Evolutionary conservation across 2,888 invertebrate genomes (phyloP).

Genomic region (Agelastica alni): DNA sequence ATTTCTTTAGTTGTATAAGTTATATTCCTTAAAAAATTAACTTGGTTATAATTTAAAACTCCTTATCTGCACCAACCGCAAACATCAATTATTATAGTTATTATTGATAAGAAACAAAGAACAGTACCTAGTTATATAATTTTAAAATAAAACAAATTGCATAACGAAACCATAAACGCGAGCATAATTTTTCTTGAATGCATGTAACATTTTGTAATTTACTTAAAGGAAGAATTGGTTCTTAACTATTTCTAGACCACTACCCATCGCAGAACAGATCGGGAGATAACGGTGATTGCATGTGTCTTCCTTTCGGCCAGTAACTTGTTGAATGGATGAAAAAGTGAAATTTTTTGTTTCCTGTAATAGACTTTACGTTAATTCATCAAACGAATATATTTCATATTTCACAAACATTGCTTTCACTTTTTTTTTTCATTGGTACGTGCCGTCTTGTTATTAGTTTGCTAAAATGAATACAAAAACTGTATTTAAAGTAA

Average conservation of each 20-base stretch:
- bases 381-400: neutral
- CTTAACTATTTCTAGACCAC: constrained; percentile 36
- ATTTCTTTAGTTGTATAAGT: too few relatives aligned
- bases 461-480: too few relatives aligned
- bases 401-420: neutral
- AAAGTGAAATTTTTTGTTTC: constrained; percentile 11
- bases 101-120: too few relatives aligned
- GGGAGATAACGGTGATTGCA: constrained; percentile 36
- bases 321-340: neutral
- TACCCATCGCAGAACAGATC: constrained; percentile 36
- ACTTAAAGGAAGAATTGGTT: constrained; percentile 19
- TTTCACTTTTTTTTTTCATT: neutral
- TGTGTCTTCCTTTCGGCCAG: constrained; percentile 13
- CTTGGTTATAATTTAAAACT: too few relatives aligned
- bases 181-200: constrained; percentile 13
- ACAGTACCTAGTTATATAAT: too few relatives aligned
- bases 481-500: too few relatives aligned
- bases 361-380: neutral
- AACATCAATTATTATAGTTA: too few relatives aligned
- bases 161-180: too few relatives aligned
- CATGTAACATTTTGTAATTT: constrained; percentile 5
- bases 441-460: too few relatives aligned
- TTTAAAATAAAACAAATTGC: too few relatives aligned
- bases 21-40: too few relatives aligned
- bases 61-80: too few relatives aligned